Evolutionary conservation across 2,797 vertebrate genomes (phyloP).

Genomic region (Acrossocheilus fasciatus): DNA sequence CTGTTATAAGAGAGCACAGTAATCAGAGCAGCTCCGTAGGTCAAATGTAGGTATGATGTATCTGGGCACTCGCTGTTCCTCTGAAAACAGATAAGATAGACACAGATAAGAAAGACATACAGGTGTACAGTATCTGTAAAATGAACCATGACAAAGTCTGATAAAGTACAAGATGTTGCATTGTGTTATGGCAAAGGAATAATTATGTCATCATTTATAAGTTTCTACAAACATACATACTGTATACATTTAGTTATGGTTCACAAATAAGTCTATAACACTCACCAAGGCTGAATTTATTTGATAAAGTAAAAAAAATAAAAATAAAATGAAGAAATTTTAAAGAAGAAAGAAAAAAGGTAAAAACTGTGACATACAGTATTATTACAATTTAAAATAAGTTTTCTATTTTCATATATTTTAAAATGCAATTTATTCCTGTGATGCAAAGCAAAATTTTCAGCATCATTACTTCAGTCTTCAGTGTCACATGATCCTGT

Average conservation of each 20-base stretch:
- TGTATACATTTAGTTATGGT: no score
- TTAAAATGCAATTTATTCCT: no score
- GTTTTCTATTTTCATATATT: no score
- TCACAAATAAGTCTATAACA: background rate
- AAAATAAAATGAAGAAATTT: no score
- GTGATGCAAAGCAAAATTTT: no score
- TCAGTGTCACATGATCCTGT: background rate
- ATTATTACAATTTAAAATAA: background rate
- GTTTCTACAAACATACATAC: background rate
- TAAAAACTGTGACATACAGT: background rate
- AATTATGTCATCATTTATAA: background rate
- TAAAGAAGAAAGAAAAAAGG: no score
- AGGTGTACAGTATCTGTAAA: slow-evolving; percentile 69
- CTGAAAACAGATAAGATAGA: slow-evolving; percentile 78
- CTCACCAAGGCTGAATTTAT: background rate
- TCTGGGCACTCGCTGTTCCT: slow-evolving; percentile 76
- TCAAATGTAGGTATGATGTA: slow-evolving; percentile 66
- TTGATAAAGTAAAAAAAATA: background rate
- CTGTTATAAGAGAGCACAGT: background rate
- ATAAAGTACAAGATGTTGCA: slow-evolving; percentile 58
- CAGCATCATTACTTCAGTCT: no score
- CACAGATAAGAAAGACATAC: slow-evolving; percentile 74
- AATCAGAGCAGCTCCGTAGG: slow-evolving; percentile 62
- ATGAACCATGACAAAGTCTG: slow-evolving; percentile 70
- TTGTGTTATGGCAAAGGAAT: background rate